Evolutionary conservation across 2,797 vertebrate genomes (phyloP).

Genomic region (Bucorvus abyssinicus): DNA sequence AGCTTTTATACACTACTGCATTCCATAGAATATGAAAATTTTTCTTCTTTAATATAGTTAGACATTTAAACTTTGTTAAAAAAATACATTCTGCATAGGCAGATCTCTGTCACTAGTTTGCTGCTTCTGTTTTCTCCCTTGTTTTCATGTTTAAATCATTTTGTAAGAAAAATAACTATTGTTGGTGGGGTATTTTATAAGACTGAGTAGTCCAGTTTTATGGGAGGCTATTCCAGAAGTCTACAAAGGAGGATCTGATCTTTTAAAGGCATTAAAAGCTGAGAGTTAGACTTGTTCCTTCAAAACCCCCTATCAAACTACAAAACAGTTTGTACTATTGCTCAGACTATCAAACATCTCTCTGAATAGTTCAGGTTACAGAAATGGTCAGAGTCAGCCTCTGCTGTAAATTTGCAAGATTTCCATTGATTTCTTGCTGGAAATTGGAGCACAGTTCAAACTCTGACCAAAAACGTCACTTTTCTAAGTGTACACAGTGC

Average conservation of each 20-base stretch:
- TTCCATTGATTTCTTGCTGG: neutral
- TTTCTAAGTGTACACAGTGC: neutral
- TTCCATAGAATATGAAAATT: neutral
- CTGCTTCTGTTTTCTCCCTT: neutral
- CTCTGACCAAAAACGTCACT: neutral
- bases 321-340: neutral
- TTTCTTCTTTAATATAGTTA: neutral
- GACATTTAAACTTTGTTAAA: neutral
- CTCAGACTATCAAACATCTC: neutral
- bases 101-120: neutral
- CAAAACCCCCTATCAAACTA: neutral
- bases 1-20: neutral
- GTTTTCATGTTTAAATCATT: neutral
- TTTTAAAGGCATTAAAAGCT: neutral
- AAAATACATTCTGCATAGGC: neutral
- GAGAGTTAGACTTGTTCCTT: neutral
- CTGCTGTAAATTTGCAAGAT: neutral
- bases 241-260: neutral
- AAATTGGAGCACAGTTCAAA: neutral
- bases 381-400: neutral
- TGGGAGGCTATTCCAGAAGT: neutral
- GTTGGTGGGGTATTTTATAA: neutral
- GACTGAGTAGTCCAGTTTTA: neutral
- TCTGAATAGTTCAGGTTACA: neutral
- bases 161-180: neutral